Evolutionary conservation across 92 coral and sea anemone species (phyloP), one percentile per base, ranked within the genome.

Genomic region (Isaurus tuberculatus): DNA sequence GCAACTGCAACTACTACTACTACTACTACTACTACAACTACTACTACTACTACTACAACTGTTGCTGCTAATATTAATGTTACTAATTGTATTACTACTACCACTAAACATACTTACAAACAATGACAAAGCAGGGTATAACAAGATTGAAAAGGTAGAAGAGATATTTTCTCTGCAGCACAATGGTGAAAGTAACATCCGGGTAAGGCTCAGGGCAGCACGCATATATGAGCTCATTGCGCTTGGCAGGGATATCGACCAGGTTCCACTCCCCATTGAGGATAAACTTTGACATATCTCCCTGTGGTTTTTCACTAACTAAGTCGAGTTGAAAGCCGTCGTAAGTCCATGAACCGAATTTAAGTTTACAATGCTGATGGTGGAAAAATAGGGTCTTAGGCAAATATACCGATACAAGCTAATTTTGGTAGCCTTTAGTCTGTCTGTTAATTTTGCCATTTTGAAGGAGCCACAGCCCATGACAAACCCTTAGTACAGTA

Each of bases 311-410:
- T 84, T 97, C 97, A 5, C 89, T 74, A 28, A 67, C 65, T 51
- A 97, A 78, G 85, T 97, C 99, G 22, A 97, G 75, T 28, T 90
- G 94, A 58, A 74, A 95, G 5, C 97, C 98, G 73, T 94, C 95
- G 81, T 90, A 97, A 5, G 99, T 97, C 99, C 99, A 97, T 0
- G 99, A 97, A 8, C 99, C 99, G 43, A 97, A 86, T 73, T 95
- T 97, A 5, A 97, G 86, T 11, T 66, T 43, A 65, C 99, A 97
- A 64, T 73, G 91, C 97, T 93, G 46, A 14, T n/a, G 42, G 63
- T 58, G 27, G 29, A 46, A 30, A 60, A 71, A 81, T 3, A 36
- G 15, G 28, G 16, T 46, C 53, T 46, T 46, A 46, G 0, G n/a
- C n/a, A n/a, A n/a, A n/a, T n/a, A n/a, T n/a, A n/a, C n/a, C n/a